These are phyloP conservation scores for Whitmania pigra DNA, from an alignment of 1,140 invertebrate species.

Conservation along the genomic window DNA sequence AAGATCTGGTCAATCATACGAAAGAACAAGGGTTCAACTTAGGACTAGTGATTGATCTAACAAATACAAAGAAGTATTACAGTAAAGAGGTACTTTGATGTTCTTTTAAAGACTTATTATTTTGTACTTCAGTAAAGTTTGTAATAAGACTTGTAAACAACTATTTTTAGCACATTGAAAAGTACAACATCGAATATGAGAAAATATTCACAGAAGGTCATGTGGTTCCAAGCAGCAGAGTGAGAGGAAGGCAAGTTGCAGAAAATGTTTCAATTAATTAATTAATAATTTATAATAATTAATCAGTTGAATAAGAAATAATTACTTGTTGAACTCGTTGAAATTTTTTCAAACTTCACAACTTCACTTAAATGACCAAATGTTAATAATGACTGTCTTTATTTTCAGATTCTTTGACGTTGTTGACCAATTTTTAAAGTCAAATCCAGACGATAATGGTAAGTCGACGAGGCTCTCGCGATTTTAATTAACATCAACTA, in stretches of 20 bases:
- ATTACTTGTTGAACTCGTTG: no score
- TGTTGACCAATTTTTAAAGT: background rate
- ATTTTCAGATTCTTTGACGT: constrained; percentile 1
- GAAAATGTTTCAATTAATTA: no score
- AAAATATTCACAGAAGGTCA: constrained; percentile 47
- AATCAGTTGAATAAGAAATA: no score
- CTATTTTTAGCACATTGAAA: constrained; percentile 25
- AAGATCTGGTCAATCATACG: constrained; percentile 31
- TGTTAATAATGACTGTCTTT: background rate
- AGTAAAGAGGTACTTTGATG: background rate
- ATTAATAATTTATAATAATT: no score
- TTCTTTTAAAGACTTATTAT: constrained; percentile 18
- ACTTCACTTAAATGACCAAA: no score
- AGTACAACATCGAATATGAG: constrained; percentile 41
- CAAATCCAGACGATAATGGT: background rate
- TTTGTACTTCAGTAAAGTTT: background rate
- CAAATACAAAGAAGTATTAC: constrained; percentile 57
- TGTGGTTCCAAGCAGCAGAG: constrained; percentile 39
- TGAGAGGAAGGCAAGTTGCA: constrained; percentile 33
- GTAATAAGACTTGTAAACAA: constrained; percentile 23
- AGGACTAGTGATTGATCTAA: constrained; percentile 55
- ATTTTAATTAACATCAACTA: constrained; percentile 24
- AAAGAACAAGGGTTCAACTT: constrained; percentile 47
- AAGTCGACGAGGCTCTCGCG: background rate
- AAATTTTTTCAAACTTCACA: no score